Evolutionary conservation across 2,797 vertebrate species (phyloP), one percentile per base, ranked within the genome.

Genomic region (Echeneis naucrates): DNA sequence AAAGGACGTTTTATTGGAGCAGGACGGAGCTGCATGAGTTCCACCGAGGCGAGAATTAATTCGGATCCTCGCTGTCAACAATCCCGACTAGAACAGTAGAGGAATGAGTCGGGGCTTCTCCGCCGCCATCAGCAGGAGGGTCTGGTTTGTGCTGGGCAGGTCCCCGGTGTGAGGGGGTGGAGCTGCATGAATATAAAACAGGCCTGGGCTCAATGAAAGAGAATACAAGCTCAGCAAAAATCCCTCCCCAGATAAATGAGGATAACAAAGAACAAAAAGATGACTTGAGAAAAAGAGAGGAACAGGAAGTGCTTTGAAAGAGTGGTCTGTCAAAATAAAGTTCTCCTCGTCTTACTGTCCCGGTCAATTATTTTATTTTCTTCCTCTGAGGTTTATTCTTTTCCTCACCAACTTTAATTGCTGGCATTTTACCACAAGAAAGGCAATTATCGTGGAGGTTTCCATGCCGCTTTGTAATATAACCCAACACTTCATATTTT

Each of bases 161-260:
- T 74, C 74, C 74, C 82, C 32, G 44, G 60, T 75, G 68, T 24
- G 62, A 47, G 12, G 0, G 11, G 24, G 16, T 11, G 47, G 1
- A 58, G 32, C 53, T 33, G 13, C 3, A 26, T 78, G 62, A 77
- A 81, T 85, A 40, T 30, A 57, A 73, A 80, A 7, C 8, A 73
- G 13, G 9, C 19, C 40, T 4, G 16, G 42, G 23, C 38, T 77
- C 42, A 69, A 26, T 16, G 44, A 32, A 57, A 64, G 24, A 63
- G 32, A 56, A 65, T 21, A 10, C 0, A 2, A 3, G 16, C 53
- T 72, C 50, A 57, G 72, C 59, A 68, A 52, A n/a, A 76, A 72
- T 48, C n/a, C 24, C 8, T 16, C n/a, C 60, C 21, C 19, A 17
- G 11, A 73, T 69, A 45, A 38, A 62, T 53, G 23, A 21, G 26